A percentile compares a stretch with the other conserved stretches of the same genome.
These are phyloP conservation scores for Gryon sp. DNA, from an alignment of 1,140 invertebrate species.

Conservation along the genomic window DNA sequence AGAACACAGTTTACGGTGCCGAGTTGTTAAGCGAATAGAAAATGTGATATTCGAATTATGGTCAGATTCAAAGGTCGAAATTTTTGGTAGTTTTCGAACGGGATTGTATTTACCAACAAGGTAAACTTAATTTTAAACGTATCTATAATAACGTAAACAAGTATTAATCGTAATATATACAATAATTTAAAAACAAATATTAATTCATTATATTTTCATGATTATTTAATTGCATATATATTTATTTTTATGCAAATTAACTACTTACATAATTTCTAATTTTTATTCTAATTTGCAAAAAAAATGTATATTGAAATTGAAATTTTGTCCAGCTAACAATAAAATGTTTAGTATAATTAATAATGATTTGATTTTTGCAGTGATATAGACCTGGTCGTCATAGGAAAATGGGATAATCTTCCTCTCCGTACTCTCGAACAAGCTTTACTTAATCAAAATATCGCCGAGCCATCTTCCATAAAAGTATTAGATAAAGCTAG, in stretches of 20 bases:
- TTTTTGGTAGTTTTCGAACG: slow-evolving; percentile 97
- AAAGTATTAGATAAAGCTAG: slow-evolving; percentile 98
- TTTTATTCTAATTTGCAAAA: too few relatives aligned
- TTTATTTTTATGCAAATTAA: neutral
- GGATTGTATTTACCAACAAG: slow-evolving; percentile 96
- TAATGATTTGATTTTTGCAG: slow-evolving; percentile 80
- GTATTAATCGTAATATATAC: too few relatives aligned
- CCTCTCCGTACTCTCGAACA: slow-evolving; percentile 94
- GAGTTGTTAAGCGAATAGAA: slow-evolving; percentile 93
- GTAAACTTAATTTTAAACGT: slow-evolving; percentile 71
- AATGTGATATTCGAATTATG: slow-evolving; percentile 91
- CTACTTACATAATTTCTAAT: neutral
- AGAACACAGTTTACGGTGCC: slow-evolving; percentile 91
- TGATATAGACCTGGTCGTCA: slow-evolving; percentile 98
- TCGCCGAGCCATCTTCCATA: slow-evolving; percentile 92
- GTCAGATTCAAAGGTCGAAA: slow-evolving; percentile 94
- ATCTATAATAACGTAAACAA: neutral
- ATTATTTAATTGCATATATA: neutral
- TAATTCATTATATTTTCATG: neutral
- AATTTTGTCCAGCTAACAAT: too few relatives aligned
- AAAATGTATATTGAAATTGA: too few relatives aligned
- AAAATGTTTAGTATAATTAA: too few relatives aligned
- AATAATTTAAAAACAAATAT: too few relatives aligned
- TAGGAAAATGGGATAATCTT: slow-evolving; percentile 95
- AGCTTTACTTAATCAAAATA: slow-evolving; percentile 91